Base-by-base conservation (phyloP, 2,113 vertebrate species). In the Callaeas wilsoni region DNA sequence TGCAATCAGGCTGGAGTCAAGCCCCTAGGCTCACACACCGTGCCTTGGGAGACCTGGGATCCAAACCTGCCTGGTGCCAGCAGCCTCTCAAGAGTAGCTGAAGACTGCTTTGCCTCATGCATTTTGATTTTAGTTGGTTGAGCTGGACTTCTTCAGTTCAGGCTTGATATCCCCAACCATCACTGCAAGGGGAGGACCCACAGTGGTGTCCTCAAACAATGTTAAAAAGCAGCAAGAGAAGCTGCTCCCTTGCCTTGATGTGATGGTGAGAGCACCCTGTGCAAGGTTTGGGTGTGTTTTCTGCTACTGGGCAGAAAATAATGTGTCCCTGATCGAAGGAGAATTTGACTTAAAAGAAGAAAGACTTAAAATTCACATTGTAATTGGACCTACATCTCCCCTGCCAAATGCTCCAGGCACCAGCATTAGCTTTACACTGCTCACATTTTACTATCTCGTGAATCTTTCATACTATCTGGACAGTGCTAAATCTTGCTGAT, bases 401-500 rank as follows among this genome's bases (percentile, higher is more conserved):
- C 60, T 89, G 76, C 55, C 90, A 95, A 95, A 82, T 76, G 67
- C 64, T 89, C 57, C 92, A 94, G 87, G 85, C 90, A 57, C 32
- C 0, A 15, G 75, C 53, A 88, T 93, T 60, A 90, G 53, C 82
- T 91, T 87, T 90, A 76, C 76, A 56, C n/a, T 10, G 1, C 87
- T 96, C 82, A 75, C 65, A 73, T 95, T 94, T 94, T 94, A 87
- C 90, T 94, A 23, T 65, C 75, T 83, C 6, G 1, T 95, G 87
- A 96, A 94, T 95, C 92, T 94, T 93, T 87, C 90, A 41, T 37
- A 21, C 62, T n/a, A 76, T 82, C 70, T 62, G 82, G 92, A 83
- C 84, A 79, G 74, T 49, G 75, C 49, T 94, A 96, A 94, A 94
- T 95, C 87, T 87, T 91, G 70, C 44, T 1, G 37, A 73, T 93